phyloP scores from a whole-genome alignment of 1,140 invertebrate species.

The Drosophila setifemur region DNA sequence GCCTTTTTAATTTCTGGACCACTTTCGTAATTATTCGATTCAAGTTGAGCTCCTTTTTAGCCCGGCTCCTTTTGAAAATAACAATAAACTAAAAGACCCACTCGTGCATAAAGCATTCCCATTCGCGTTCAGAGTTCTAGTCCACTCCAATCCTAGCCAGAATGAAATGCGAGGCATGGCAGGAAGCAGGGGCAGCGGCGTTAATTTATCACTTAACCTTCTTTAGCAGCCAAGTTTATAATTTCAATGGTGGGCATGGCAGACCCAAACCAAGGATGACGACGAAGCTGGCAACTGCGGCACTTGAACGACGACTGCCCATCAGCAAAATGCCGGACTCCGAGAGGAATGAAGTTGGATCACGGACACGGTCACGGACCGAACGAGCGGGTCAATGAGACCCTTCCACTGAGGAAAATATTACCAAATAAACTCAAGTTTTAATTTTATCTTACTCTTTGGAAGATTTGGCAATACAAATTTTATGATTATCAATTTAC shows the following conservation, averaged over 20 bases:
- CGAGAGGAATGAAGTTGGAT: conserved; percentile 19
- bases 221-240: conserved; percentile 78
- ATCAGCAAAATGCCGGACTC: conserved; percentile 55
- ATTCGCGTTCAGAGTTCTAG: conserved; percentile 20
- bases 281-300: conserved; percentile 43
- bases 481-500: no score
- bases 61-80: conserved; percentile 51
- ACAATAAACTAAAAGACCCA: conserved; percentile 76
- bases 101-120: conserved; percentile 73
- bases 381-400: background rate
- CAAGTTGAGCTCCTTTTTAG: conserved; percentile 35
- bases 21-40: conserved; percentile 47
- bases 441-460: no score
- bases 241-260: conserved; percentile 57
- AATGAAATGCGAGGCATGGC: conserved; percentile 1
- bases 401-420: background rate
- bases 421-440: no score
- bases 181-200: conserved; percentile 37
- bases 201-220: conserved; percentile 80
- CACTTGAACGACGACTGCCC: conserved; percentile 75
- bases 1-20: conserved; percentile 13
- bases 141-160: conserved; percentile 9
- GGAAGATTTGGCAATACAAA: no score
- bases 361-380: background rate
- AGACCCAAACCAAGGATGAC: conserved; percentile 33